These are phyloP conservation scores for Drosophila helvetica DNA, from an alignment of 2,888 invertebrate species.

Conservation along the genomic window DNA sequence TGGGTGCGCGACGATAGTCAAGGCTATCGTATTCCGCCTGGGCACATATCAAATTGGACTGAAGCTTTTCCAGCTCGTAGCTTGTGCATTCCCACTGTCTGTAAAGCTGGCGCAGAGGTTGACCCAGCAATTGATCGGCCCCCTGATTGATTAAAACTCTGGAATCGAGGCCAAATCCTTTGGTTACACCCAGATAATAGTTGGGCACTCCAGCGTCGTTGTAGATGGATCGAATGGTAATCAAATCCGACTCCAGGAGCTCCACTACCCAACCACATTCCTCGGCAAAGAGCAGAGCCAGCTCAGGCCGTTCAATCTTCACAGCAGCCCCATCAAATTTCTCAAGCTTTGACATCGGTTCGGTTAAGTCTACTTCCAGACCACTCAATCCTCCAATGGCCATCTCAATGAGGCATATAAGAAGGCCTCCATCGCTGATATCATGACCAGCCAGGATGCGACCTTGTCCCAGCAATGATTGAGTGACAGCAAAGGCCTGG, in stretches of 20 bases:
- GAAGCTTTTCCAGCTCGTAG: conserved; percentile 93
- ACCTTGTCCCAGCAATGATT: conserved; percentile 89
- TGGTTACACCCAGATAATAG: conserved; percentile 88
- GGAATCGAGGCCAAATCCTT: conserved; percentile 87
- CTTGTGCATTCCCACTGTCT: conserved; percentile 98
- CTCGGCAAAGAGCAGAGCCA: conserved; percentile 92
- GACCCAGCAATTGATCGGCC: conserved; percentile 84
- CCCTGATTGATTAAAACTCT: conserved; percentile 62
- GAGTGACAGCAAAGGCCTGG: conserved; percentile 92
- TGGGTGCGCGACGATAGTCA: conserved; percentile 88
- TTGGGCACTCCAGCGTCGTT: conserved; percentile 87
- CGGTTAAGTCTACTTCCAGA: conserved; percentile 87
- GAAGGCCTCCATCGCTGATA: conserved; percentile 97
- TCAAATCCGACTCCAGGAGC: conserved; percentile 86
- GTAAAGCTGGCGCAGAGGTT: conserved; percentile 88
- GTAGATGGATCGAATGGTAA: conserved; percentile 87
- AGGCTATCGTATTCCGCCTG: conserved; percentile 91
- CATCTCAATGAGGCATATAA: conserved; percentile 97
- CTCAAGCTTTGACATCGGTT: conserved; percentile 80
- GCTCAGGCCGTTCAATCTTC: conserved; percentile 84
- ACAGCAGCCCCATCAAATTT: conserved; percentile 63
- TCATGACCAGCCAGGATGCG: conserved; percentile 93
- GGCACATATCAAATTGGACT: conserved; percentile 92
- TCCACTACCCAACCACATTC: conserved; percentile 95
- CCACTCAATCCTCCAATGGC: conserved; percentile 96